A percentile compares a stretch with the other conserved stretches of the same genome.
Conservation (phyloP, 2,113 vertebrate genomes). For the Oxygymnocypris stewartii region DNA sequence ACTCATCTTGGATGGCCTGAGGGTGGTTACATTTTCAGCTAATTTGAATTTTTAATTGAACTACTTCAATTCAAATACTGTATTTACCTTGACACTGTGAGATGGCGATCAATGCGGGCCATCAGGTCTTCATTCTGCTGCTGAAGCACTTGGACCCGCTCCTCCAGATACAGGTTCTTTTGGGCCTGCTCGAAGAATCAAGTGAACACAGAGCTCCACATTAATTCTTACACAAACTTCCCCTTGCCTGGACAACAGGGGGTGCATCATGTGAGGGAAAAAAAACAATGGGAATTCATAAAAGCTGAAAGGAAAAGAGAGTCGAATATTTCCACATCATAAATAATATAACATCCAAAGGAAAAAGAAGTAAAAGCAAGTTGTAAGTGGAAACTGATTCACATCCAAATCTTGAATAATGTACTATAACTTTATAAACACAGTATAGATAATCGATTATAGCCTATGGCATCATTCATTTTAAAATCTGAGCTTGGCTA, state of each 20-base stretch:
- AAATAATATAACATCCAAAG: constrained; percentile 20
- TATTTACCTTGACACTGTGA: constrained; percentile 83
- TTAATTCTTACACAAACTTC: constrained; percentile 62
- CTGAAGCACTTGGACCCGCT: constrained; percentile 91
- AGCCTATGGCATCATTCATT: no score
- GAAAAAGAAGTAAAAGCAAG: neutral
- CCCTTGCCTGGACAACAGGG: neutral
- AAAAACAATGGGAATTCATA: neutral
- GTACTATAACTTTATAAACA: neutral
- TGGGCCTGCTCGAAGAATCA: constrained; percentile 81
- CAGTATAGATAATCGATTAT: neutral
- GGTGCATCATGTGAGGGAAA: neutral
- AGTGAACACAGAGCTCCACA: constrained; percentile 53
- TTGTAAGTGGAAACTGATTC: neutral
- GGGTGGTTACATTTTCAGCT: neutral
- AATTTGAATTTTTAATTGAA: neutral
- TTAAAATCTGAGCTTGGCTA: no score
- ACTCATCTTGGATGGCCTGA: neutral
- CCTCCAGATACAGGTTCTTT: constrained; percentile 90
- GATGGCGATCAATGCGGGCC: constrained; percentile 88
- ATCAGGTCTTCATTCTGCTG: constrained; percentile 95
- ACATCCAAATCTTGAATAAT: constrained; percentile 2
- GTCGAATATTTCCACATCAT: neutral
- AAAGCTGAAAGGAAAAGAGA: neutral
- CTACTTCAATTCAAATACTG: neutral